Evolutionary conservation across 2,888 invertebrate genomes (phyloP), one percentile per base, ranked within the genome.

Genomic region (Pharmacophagus antenor): DNA sequence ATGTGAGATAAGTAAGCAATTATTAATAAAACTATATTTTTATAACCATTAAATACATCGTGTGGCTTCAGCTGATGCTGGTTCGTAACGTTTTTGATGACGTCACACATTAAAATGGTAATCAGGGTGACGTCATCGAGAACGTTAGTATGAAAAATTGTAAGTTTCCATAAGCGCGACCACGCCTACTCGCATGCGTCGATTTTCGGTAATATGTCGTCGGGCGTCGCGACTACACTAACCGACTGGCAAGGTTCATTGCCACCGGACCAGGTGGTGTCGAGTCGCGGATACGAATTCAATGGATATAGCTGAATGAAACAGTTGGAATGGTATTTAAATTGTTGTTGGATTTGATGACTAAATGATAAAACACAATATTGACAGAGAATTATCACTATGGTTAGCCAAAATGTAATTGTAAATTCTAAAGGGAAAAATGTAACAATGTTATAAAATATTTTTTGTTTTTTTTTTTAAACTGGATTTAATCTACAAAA

Each of bases 231-330:
- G 64, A 67, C 66, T 71, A 72, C 70, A 67, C 68, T 73, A 73
- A 71, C 69, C 71, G 72, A 70, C 66, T 70, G 70, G 63, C 56
- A 65, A 76, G 69, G 85, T 81, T 87, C 87, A 85, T 78, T 78
- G 84, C 70, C 86, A 76, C 70, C 68, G 61, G 62, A 71, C 84
- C 85, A 86, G 85, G 85, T 87, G 86, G 76, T 74, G 69, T 69
- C n/a, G 65, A 59, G 44, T 50, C 63, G 59, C 37, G 61, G 67
- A 74, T 63, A 52, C 77, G 80, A 31, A 74, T 44, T 47, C 15
- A 63, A 70, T 73, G 66, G 82, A 84, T 72, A 67, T 50, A n/a
- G 37, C 15, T 37, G 37, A 37, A 37, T 37, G 37, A 37, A 37
- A n/a, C 15, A 37, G n/a, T 15, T 37, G 15, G 37, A 37, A 37